A percentile compares a stretch with the other conserved stretches of the same genome.
phyloP scores from a whole-genome alignment of 2,888 invertebrate species.

The Tigriopus californicus region DNA sequence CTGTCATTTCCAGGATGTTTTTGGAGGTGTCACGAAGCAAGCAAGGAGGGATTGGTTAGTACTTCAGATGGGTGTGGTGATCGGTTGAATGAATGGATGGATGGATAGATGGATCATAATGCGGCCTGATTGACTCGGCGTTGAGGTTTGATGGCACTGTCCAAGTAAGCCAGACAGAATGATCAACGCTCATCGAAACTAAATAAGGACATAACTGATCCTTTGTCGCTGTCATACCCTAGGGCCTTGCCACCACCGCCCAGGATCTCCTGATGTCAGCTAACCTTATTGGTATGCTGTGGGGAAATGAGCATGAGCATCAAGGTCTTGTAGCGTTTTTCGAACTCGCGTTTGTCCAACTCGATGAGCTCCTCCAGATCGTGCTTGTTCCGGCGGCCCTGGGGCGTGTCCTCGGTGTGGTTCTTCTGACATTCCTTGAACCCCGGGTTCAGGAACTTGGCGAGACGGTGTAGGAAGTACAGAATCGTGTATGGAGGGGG shows the following conservation, averaged over 20 bases:
- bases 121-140: too few relatives aligned
- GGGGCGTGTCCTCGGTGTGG: not conserved
- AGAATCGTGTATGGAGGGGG: conserved; percentile 13
- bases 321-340: conserved; percentile 1
- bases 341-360: conserved; percentile 3
- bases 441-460: not conserved
- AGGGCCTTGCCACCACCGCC: not conserved
- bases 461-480: not conserved
- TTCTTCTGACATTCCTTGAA: not conserved
- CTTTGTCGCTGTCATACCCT: too few relatives aligned
- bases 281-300: not conserved
- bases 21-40: too few relatives aligned
- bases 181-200: not conserved
- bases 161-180: not conserved
- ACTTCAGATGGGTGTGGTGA: too few relatives aligned
- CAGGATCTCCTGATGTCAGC: not conserved
- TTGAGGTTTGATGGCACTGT: too few relatives aligned
- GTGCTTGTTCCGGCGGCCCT: not conserved
- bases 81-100: too few relatives aligned
- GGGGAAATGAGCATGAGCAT: conserved; percentile 10
- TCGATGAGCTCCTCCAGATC: not conserved
- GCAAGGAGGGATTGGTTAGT: too few relatives aligned
- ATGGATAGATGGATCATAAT: too few relatives aligned
- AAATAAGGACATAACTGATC: too few relatives aligned
- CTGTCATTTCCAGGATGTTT: too few relatives aligned